phyloP scores from a whole-genome alignment of 2,113 vertebrate species.

The Atractosteus spatula region DNA sequence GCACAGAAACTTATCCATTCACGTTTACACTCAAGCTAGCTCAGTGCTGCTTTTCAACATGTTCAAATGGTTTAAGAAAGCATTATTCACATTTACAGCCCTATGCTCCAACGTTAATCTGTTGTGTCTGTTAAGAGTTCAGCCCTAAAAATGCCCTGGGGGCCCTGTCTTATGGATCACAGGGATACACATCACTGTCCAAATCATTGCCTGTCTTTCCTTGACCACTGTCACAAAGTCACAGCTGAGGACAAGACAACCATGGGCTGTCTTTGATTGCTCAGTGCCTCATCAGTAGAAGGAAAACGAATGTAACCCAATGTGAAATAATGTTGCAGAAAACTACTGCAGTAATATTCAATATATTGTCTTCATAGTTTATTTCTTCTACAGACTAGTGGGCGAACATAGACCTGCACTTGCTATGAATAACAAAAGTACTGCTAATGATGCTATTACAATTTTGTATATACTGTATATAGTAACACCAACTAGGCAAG shows the following conservation, averaged over 20 bases:
- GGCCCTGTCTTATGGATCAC: constrained; percentile 31
- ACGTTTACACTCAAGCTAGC: too few species aligned
- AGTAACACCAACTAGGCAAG: too few species aligned
- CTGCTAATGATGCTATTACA: too few species aligned
- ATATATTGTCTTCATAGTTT: not conserved
- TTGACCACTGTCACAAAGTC: not conserved
- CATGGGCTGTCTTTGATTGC: not conserved
- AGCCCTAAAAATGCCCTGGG: not conserved
- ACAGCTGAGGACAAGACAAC: not conserved
- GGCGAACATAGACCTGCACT: too few species aligned
- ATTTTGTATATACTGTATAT: too few species aligned
- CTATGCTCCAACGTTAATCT: not conserved
- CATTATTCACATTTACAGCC: constrained; percentile 24
- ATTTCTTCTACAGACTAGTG: too few species aligned
- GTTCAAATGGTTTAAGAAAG: not conserved
- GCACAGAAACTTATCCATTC: too few species aligned
- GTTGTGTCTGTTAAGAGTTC: constrained; percentile 8
- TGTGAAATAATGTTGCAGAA: not conserved
- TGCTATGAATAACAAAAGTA: too few species aligned
- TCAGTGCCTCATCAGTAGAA: too few species aligned
- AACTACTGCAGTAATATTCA: not conserved
- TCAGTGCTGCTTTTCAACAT: too few species aligned
- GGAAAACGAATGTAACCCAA: too few species aligned
- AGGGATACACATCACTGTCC: not conserved
- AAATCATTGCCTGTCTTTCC: not conserved